Conservation (phyloP, 2,797 vertebrate species). For the Brotula barbata region DNA sequence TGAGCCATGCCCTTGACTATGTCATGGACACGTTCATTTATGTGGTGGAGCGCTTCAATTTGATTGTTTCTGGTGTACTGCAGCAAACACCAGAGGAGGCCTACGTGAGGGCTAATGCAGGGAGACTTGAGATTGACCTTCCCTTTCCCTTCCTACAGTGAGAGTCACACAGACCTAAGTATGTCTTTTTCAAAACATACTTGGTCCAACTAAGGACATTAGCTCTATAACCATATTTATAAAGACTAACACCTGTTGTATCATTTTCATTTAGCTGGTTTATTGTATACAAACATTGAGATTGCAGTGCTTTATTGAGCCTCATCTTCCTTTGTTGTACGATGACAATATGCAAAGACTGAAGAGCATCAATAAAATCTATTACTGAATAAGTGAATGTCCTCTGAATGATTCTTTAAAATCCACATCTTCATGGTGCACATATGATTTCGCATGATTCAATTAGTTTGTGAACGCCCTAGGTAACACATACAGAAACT, state of each 20-base stretch:
- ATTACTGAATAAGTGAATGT: conserved; percentile 26
- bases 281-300: conserved; percentile 51
- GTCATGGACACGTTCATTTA: conserved; percentile 36
- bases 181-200: conserved; percentile 45
- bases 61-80: conserved; percentile 67
- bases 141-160: conserved; percentile 75
- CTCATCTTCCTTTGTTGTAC: conserved; percentile 25
- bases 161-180: conserved; percentile 67
- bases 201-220: conserved; percentile 49
- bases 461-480: too few species aligned
- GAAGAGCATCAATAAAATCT: conserved; percentile 66
- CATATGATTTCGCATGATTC: too few species aligned
- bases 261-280: conserved; percentile 69
- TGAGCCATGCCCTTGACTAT: conserved; percentile 22
- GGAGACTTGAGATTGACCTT: conserved; percentile 81
- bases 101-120: conserved; percentile 73
- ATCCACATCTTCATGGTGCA: not conserved
- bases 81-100: conserved; percentile 65
- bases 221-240: conserved; percentile 66
- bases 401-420: not conserved
- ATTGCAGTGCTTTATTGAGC: conserved; percentile 50
- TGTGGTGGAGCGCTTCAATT: conserved; percentile 65
- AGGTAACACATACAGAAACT: too few species aligned
- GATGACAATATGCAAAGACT: conserved; percentile 15
- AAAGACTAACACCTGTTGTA: conserved; percentile 49